phyloP scores from a whole-genome alignment of 2,797 vertebrate genomes.

The Acrocephalus scirpaceus region DNA sequence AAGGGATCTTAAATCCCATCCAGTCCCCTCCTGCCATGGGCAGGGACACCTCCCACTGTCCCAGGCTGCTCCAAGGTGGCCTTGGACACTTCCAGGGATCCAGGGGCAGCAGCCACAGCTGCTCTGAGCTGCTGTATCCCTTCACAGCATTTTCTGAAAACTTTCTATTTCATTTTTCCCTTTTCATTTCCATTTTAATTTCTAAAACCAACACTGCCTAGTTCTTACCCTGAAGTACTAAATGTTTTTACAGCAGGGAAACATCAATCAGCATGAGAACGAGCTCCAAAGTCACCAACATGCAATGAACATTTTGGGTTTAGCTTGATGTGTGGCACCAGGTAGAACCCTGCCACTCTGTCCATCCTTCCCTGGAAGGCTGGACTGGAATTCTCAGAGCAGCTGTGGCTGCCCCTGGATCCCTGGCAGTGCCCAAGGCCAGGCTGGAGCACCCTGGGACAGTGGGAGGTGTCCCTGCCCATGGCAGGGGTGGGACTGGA shows the following conservation, averaged over 20 bases:
- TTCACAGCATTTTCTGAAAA: not conserved
- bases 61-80: rapidly evolving
- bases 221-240: no score
- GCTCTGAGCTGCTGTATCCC: not conserved
- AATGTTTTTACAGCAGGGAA: not conserved
- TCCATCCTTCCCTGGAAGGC: not conserved
- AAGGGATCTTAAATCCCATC: rapidly evolving
- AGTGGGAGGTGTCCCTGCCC: not conserved
- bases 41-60: not conserved
- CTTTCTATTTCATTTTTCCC: not conserved
- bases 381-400: not conserved
- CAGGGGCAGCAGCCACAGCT: not conserved
- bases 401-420: not conserved
- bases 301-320: rapidly evolving
- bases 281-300: rapidly evolving
- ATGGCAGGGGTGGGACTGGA: not conserved
- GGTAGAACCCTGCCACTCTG: not conserved
- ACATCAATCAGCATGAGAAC: rapidly evolving
- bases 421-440: not conserved
- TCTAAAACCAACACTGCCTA: not conserved
- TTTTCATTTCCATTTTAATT: not conserved
- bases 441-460: rapidly evolving
- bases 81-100: rapidly evolving
- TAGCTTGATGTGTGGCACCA: not conserved
- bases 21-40: not conserved